Base-by-base conservation (phyloP, 2,888 invertebrate genomes). In the Archips crataeganus region DNA sequence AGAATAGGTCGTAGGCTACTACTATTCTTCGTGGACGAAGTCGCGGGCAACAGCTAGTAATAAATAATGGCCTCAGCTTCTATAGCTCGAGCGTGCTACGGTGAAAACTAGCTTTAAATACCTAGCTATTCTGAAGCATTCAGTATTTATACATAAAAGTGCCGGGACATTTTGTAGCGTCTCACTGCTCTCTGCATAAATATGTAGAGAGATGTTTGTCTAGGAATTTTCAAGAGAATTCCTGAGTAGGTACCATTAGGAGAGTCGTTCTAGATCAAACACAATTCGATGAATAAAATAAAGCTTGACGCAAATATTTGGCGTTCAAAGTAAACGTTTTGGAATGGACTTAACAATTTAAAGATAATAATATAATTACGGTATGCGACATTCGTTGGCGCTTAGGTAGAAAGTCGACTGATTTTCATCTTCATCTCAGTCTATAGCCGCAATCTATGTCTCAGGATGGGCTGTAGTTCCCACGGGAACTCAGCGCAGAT, bases 141-240 rank as follows among this genome's bases (percentile, higher is more conserved):
- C 49, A 49, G 32, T 64, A 73, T 69, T 73, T 68, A 73, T 57
- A 59, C 57, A 45, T 59, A 59, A 73, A 73, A 73, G 63, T 63
- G 62, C 62, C 62, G 15, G 45, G 63, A 49, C 73, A 42, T 60
- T 73, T 73, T 64, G 42, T 64, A 59, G 32, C 64, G 42, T 49
- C 59, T 32, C 60, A 67, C 34, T 60, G 32, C 64, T 23, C 23
- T 47, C 62, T 59, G 67, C 45, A 51, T 60, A 69, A 64, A 73
- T 73, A 69, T 73, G 61, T 54, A 63, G 10, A 39, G 15, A 62
- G 49, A 59, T 39, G 49, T 54, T 67, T 67, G 66, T 63, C 68
- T 68, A 63, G 49, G 68, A 73, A 73, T 63, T 54, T 45, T 63
- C 57, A 15, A 59, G 59, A 39, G 63, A 60, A 67, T 63, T 63